Evolutionary conservation across 2,113 vertebrate genomes (phyloP).

Genomic region (Pseudorhombus dupliciocellatus): DNA sequence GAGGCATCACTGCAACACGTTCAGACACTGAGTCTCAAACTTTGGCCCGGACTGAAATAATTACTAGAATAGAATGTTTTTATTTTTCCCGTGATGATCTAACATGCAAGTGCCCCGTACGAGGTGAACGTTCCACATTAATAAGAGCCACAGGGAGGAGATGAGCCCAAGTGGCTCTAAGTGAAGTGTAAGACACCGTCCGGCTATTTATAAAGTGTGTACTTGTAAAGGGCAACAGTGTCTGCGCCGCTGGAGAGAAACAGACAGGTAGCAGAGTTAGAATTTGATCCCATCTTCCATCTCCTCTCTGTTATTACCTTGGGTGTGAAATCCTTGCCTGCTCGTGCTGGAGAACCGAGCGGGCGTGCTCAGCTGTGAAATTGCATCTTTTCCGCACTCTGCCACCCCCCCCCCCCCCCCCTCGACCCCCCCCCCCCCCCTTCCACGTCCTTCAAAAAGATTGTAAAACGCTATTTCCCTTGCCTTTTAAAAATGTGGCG

Average conservation of each 20-base stretch:
- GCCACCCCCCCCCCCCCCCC: slow-evolving; percentile 22
- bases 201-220: slow-evolving; percentile 46
- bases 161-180: slow-evolving; percentile 25
- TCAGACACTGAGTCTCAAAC: too few relatives aligned
- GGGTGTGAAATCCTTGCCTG: slow-evolving; percentile 73
- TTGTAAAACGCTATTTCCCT: slow-evolving; percentile 10
- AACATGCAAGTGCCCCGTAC: background rate
- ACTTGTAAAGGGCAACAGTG: slow-evolving; percentile 52
- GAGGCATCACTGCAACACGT: too few relatives aligned
- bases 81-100: too few relatives aligned
- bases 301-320: slow-evolving; percentile 68
- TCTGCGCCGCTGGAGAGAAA: slow-evolving; percentile 62
- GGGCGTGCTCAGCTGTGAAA: slow-evolving; percentile 79
- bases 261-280: slow-evolving; percentile 51
- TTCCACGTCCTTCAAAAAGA: slow-evolving; percentile 24
- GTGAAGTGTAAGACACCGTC: slow-evolving; percentile 48
- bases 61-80: too few relatives aligned
- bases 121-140: background rate
- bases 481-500: slow-evolving; percentile 16
- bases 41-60: too few relatives aligned
- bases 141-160: background rate
- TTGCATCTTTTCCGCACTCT: slow-evolving; percentile 69
- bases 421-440: slow-evolving; percentile 28
- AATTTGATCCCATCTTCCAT: slow-evolving; percentile 65
- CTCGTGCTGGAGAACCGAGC: slow-evolving; percentile 59